A percentile compares a stretch with the other conserved stretches of the same genome.
phyloP scores from a whole-genome alignment of 2,888 invertebrate genomes.

The Lycia hirtaria region DNA sequence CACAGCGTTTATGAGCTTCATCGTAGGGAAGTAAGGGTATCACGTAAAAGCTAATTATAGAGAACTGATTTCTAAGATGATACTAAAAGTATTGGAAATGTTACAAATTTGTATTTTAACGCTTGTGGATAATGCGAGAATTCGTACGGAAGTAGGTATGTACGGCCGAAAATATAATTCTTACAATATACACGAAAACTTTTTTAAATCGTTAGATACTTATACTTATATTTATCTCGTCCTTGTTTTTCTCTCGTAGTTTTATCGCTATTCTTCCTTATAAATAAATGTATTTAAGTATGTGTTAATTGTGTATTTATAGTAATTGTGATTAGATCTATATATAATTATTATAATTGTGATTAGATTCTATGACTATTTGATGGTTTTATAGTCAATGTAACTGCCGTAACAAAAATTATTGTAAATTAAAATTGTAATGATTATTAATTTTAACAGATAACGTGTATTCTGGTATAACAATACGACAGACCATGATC shows the following conservation, averaged over 20 bases:
- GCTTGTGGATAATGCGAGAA: constrained; percentile 47
- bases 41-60: constrained; percentile 73
- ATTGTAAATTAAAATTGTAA: constrained; percentile 38
- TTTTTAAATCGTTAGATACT: constrained; percentile 42
- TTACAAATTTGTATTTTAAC: constrained; percentile 83
- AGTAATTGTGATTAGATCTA: constrained; percentile 46
- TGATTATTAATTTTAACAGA: constrained; percentile 36
- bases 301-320: constrained; percentile 65
- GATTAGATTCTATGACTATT: constrained; percentile 61
- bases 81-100: constrained; percentile 81
- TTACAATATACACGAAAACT: constrained; percentile 44
- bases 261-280: constrained; percentile 60
- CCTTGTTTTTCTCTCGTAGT: constrained; percentile 50
- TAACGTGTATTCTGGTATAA: constrained; percentile 40
- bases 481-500: constrained; percentile 59
- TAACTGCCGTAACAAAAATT: constrained; percentile 35
- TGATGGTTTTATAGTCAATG: constrained; percentile 69
- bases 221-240: constrained; percentile 32
- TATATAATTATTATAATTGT: constrained; percentile 60
- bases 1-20: constrained; percentile 80
- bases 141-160: constrained; percentile 30
- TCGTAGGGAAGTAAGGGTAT: constrained; percentile 81
- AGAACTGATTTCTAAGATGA: constrained; percentile 75
- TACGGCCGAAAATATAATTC: constrained; percentile 30
- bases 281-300: constrained; percentile 55